A percentile compares a stretch with the other conserved stretches of the same genome.
Evolutionary conservation across 2,888 invertebrate genomes (phyloP).

Genomic region (Chrysopilus asiliformis): DNA sequence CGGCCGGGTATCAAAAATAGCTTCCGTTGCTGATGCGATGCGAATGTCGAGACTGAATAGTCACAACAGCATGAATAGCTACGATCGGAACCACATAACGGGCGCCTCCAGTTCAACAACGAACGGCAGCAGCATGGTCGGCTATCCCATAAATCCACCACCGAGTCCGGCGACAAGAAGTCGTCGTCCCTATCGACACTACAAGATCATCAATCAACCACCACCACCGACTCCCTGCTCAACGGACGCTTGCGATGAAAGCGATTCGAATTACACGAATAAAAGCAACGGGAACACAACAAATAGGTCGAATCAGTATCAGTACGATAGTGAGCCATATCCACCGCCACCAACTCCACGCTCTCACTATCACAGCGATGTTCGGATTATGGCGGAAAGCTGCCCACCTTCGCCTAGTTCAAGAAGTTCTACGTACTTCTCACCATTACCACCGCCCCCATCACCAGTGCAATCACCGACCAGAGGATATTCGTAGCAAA

Average conservation of each 20-base stretch:
- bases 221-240: conserved; percentile 92
- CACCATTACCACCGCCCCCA: conserved; percentile 73
- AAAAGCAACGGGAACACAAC: conserved; percentile 38
- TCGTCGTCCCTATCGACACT: conserved; percentile 64
- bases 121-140: conserved; percentile 35
- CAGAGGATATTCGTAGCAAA: conserved; percentile 31
- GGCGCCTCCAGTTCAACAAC: conserved; percentile 40
- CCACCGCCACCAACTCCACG: conserved; percentile 66
- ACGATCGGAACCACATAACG: conserved; percentile 57
- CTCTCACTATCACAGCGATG: conserved; percentile 60
- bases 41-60: conserved; percentile 52
- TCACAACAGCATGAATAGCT: conserved; percentile 48
- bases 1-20: conserved; percentile 33
- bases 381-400: conserved; percentile 42
- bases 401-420: conserved; percentile 57
- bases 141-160: conserved; percentile 82
- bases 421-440: conserved; percentile 63
- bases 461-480: conserved; percentile 57
- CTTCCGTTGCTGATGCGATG: conserved; percentile 40
- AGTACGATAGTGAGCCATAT: conserved; percentile 53
- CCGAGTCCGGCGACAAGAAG: conserved; percentile 76
- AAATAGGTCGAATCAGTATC: conserved; percentile 30
- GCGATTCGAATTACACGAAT: conserved; percentile 58
- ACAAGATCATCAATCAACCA: conserved; percentile 63
- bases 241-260: conserved; percentile 86